phyloP scores from a whole-genome alignment of 2,888 invertebrate genomes.

The Tuta absoluta region DNA sequence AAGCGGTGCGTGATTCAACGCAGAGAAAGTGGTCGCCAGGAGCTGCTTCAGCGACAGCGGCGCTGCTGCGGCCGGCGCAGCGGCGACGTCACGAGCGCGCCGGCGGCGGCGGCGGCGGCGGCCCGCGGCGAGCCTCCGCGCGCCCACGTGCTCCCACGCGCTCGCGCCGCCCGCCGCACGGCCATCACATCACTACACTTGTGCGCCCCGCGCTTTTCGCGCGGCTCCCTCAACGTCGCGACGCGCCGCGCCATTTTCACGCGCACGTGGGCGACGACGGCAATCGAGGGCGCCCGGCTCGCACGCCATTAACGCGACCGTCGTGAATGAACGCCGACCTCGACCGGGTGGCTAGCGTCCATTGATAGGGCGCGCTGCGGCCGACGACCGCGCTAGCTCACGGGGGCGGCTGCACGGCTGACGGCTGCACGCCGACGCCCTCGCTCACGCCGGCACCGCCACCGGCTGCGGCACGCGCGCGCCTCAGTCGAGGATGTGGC shows the following conservation, averaged over 20 bases:
- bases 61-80: slow-evolving; percentile 39
- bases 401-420: slow-evolving; percentile 67
- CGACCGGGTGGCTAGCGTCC: slow-evolving; percentile 74
- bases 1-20: slow-evolving; percentile 71
- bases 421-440: slow-evolving; percentile 50
- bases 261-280: slow-evolving; percentile 77
- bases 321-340: slow-evolving; percentile 79
- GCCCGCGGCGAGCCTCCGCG: slow-evolving; percentile 45
- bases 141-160: slow-evolving; percentile 65
- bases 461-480: slow-evolving; percentile 50
- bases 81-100: slow-evolving; percentile 40
- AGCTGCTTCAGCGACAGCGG: slow-evolving; percentile 41
- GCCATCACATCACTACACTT: slow-evolving; percentile 69
- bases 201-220: slow-evolving; percentile 76
- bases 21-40: slow-evolving; percentile 50
- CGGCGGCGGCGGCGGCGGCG: slow-evolving; percentile 58
- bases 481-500: slow-evolving; percentile 82
- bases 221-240: slow-evolving; percentile 75
- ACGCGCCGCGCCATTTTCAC: slow-evolving; percentile 79
- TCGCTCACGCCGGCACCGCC: slow-evolving; percentile 50
- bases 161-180: slow-evolving; percentile 52
- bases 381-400: slow-evolving; percentile 63
- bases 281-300: slow-evolving; percentile 68
- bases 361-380: slow-evolving; percentile 75
- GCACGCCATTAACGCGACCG: slow-evolving; percentile 75